Evolutionary conservation across 2,888 invertebrate species (phyloP).

Genomic region (Poecilus cupreus): DNA sequence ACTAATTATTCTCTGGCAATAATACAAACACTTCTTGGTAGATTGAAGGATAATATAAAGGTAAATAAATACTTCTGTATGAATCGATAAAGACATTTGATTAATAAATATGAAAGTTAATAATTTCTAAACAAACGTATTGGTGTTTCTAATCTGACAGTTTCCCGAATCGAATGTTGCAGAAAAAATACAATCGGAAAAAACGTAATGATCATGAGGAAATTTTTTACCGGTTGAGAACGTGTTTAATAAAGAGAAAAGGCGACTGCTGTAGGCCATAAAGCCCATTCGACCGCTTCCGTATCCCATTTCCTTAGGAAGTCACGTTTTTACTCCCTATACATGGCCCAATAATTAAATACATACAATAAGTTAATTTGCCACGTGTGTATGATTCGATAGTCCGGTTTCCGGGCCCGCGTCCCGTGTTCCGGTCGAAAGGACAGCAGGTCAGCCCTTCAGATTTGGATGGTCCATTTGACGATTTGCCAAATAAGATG

Average conservation of each 20-base stretch:
- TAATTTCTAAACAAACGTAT: no score
- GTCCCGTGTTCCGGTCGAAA: not conserved
- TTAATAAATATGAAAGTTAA: no score
- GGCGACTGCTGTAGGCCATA: not conserved
- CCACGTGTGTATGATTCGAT: constrained; percentile 19
- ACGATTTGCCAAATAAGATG: constrained; percentile 58
- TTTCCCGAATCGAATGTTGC: no score
- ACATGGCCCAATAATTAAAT: constrained; percentile 35
- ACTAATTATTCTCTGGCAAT: no score
- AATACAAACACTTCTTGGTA: no score
- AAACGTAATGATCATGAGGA: constrained; percentile 29
- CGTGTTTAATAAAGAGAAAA: constrained; percentile 52
- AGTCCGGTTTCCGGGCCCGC: not conserved
- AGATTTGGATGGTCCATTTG: constrained; percentile 57
- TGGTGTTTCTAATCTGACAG: no score
- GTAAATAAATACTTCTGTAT: no score
- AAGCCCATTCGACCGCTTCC: constrained; percentile 25
- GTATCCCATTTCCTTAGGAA: constrained; percentile 31
- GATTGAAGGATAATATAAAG: no score
- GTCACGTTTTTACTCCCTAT: constrained; percentile 43
- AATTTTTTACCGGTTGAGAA: constrained; percentile 42
- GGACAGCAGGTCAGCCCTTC: constrained; percentile 45
- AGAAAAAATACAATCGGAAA: constrained; percentile 30
- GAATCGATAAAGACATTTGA: no score
- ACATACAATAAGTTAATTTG: constrained; percentile 23